These are phyloP conservation scores for Melanotaenia parkinsoni DNA, from an alignment of 2,797 vertebrate genomes.

Conservation along the genomic window DNA sequence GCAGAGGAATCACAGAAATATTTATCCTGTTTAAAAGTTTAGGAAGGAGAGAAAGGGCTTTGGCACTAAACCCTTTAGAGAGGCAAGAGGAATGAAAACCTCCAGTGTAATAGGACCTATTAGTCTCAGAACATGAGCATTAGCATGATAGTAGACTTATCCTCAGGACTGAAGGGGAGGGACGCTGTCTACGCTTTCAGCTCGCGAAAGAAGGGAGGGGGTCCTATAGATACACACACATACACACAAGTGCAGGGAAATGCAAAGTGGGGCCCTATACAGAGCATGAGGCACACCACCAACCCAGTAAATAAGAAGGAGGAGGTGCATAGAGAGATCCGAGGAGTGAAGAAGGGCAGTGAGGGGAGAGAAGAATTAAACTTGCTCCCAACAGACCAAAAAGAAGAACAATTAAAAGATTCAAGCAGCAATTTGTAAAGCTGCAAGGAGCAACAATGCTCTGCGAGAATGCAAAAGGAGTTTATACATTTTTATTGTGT, in stretches of 20 bases:
- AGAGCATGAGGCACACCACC: conserved; percentile 75
- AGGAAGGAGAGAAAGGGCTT: conserved; percentile 81
- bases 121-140: conserved; percentile 86
- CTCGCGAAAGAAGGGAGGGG: conserved; percentile 65
- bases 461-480: conserved; percentile 41
- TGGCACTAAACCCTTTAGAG: conserved; percentile 85
- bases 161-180: conserved; percentile 83
- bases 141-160: conserved; percentile 89
- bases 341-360: conserved; percentile 58
- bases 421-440: conserved; percentile 73
- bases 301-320: conserved; percentile 76
- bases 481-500: conserved; percentile 31
- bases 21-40: conserved; percentile 85
- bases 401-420: conserved; percentile 70
- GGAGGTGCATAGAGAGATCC: conserved; percentile 63
- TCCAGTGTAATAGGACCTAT: conserved; percentile 86
- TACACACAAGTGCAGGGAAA: conserved; percentile 78
- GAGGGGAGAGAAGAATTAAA: conserved; percentile 68
- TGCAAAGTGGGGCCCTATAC: conserved; percentile 83
- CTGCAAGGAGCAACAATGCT: conserved; percentile 58
- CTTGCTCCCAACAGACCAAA: conserved; percentile 63
- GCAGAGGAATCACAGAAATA: conserved; percentile 83
- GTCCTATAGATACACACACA: conserved; percentile 75
- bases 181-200: conserved; percentile 82
- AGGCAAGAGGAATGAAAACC: conserved; percentile 85